A percentile compares a stretch with the other conserved stretches of the same genome.
Conservation (phyloP, 1,140 invertebrate species). For the Brachionus rotundiformis region DNA sequence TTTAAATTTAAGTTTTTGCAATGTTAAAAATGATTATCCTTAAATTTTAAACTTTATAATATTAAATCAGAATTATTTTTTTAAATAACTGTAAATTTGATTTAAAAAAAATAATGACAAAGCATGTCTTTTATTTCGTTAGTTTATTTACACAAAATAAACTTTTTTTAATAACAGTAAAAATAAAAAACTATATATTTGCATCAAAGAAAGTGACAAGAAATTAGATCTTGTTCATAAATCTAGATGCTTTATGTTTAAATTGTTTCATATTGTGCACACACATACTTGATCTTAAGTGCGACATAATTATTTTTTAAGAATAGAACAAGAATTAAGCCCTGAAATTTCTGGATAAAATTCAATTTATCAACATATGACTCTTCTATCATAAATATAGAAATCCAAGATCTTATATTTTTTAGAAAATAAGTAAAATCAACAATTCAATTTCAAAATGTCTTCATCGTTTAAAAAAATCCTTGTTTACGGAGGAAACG, state of each 20-base stretch:
- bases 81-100: too few species aligned
- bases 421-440: too few species aligned
- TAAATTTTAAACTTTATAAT: too few species aligned
- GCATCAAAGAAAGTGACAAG: not conserved
- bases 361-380: not conserved
- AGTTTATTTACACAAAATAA: too few species aligned
- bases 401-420: too few species aligned
- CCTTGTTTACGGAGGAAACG: slow-evolving; percentile 87
- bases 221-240: not conserved
- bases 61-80: too few species aligned
- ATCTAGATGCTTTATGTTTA: not conserved
- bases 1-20: too few species aligned
- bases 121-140: too few species aligned
- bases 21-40: too few species aligned
- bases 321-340: not conserved
- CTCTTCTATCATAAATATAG: not conserved
- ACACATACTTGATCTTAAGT: not conserved
- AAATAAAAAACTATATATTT: not conserved
- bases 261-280: not conserved
- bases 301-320: slow-evolving; percentile 15
- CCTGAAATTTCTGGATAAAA: slow-evolving; percentile 13
- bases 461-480: slow-evolving; percentile 68
- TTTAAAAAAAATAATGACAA: too few species aligned
- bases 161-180: too few species aligned
- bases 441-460: slow-evolving; percentile 33